Base-by-base conservation (phyloP, 2,113 vertebrate species). In the Sus scrofa region DNA sequence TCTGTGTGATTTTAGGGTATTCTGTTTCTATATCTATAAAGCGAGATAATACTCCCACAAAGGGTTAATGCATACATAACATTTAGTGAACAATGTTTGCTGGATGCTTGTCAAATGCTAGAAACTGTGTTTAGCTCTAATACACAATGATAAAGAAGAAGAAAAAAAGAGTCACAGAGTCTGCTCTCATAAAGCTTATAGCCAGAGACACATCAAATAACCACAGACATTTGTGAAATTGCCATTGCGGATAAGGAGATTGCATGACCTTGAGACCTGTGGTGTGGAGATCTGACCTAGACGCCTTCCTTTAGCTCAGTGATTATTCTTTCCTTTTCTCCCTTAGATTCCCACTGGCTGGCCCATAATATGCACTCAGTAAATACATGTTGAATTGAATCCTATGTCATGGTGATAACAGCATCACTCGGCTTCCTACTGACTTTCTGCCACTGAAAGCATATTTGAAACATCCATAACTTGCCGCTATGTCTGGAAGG, bases 401-500 rank as follows among this genome's bases (percentile, higher is more conserved):
- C 26, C 8, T 73, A 18, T 32, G 58, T 54, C 60, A 50, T n/a
- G 5, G 30, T 44, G n/a, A 30, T 77, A 34, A 56, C 60, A 74
- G 5, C 22, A 39, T 86, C 62, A 19, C 7, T 39, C 20, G 16
- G 22, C 79, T 73, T 94, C 62, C 62, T 54, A 6, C 54, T 30
- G 34, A 75, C 67, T 90, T 92, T 86, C 93, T 91, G 44, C 52
- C 84, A 77, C n/a, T 94, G 86, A 39, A 82, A 83, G 81, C 74
- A 52, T 27, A 68, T 26, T 58, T 65, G 34, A 88, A 91, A 58
- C n/a, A 30, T 14, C 67, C 30, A 11, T 50, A n/a, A 81, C 37
- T 70, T 32, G 67, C 30, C 52, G 78, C 52, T 30, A 1, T 85
- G 63, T 89, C 83, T 86, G 56, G 62, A 62, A 89, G 56, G 34